Conservation (phyloP, 2,113 vertebrate species). For the Entomyzon cyanotis region DNA sequence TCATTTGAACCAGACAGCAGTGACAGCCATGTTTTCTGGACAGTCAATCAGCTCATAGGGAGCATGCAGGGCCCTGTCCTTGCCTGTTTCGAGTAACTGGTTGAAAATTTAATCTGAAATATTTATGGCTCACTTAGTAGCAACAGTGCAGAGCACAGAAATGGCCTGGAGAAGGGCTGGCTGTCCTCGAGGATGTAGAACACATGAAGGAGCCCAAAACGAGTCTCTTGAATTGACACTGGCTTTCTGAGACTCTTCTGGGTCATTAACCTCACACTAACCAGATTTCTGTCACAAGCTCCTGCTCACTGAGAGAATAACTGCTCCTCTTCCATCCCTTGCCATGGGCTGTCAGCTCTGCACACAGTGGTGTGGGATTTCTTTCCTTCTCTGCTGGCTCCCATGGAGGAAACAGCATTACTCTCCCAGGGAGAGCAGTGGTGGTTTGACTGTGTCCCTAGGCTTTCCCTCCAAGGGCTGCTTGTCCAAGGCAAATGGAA, state of each 20-base stretch:
- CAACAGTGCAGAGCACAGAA: not conserved
- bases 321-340: not conserved
- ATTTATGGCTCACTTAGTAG: slow-evolving; percentile 51
- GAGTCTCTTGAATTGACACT: not conserved
- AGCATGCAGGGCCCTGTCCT: not conserved
- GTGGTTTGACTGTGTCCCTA: not conserved
- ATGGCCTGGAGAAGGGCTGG: not conserved
- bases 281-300: slow-evolving; percentile 40
- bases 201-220: not conserved
- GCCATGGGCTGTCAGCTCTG: not conserved
- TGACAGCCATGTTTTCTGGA: slow-evolving; percentile 20
- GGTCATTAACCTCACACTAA: slow-evolving; percentile 21
- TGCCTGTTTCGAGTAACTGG: not conserved
- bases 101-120: slow-evolving; percentile 40
- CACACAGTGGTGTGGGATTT: not conserved
- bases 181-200: not conserved
- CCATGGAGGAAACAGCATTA: accelerated
- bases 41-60: not conserved
- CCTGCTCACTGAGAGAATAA: not conserved
- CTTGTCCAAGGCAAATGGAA: not conserved
- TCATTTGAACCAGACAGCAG: not conserved
- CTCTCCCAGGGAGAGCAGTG: not conserved
- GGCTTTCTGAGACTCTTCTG: slow-evolving; percentile 19
- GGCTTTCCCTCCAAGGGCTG: not conserved
- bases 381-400: not conserved